These are phyloP conservation scores for Colius striatus DNA, from an alignment of 2,113 vertebrate genomes.

Conservation along the genomic window DNA sequence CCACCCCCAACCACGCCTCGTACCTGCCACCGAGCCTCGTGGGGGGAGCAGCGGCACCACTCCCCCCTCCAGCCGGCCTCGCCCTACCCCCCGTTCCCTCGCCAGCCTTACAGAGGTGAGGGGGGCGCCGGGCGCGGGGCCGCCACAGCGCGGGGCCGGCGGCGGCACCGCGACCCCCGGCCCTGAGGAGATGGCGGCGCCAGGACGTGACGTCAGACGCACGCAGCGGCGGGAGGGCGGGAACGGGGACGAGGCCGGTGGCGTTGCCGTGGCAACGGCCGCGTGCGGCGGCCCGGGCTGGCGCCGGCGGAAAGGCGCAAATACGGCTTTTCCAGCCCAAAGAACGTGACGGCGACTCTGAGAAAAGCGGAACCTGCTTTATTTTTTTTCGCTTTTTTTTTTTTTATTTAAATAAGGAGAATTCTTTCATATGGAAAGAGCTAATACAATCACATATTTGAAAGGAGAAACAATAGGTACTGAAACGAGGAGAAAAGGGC, in stretches of 20 bases:
- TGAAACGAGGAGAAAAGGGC: slow-evolving; percentile 74
- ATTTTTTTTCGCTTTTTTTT: slow-evolving; percentile 84
- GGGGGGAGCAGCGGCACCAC: not conserved
- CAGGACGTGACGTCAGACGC: slow-evolving; percentile 9
- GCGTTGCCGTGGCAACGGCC: not conserved
- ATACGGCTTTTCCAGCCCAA: no score
- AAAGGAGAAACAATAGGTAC: slow-evolving; percentile 91
- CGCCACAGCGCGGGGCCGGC: no score
- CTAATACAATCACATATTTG: slow-evolving; percentile 95
- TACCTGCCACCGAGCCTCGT: not conserved
- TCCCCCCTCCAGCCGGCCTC: not conserved
- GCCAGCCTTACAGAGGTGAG: not conserved
- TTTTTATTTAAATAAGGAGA: slow-evolving; percentile 91
- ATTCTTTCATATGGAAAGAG: slow-evolving; percentile 92
- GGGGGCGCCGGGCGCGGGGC: no score
- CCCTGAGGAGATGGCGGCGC: fast-evolving
- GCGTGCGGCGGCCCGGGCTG: fast-evolving
- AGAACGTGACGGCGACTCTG: no score
- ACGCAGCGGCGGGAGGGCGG: fast-evolving
- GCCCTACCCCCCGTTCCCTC: fast-evolving
- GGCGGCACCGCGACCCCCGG: not conserved
- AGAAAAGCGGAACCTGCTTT: slow-evolving; percentile 84
- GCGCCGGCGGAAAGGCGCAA: no score
- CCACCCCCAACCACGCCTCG: not conserved
- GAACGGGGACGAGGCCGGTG: fast-evolving